Percentiles rank a stretch among this genome's conserved stretches.
phyloP scores from a whole-genome alignment of 2,113 vertebrate genomes.

The Grallaria varia region DNA sequence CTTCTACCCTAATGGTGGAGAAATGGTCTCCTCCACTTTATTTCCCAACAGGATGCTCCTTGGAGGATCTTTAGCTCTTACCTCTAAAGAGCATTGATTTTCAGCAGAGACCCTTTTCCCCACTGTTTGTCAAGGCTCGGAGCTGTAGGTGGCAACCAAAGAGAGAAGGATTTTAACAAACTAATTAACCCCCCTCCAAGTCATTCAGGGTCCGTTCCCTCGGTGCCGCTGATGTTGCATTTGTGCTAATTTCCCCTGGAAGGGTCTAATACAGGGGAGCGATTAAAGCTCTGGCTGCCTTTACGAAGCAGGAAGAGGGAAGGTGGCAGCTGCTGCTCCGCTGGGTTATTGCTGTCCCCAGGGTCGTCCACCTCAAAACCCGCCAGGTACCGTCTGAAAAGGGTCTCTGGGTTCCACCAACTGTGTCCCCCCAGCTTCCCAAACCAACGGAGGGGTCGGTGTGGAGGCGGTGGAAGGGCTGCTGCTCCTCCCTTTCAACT shows the following conservation, averaged over 20 bases:
- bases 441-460: rapidly evolving
- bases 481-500: slow-evolving; percentile 18
- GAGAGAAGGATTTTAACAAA: neutral
- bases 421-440: neutral
- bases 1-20: neutral
- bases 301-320: neutral
- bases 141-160: neutral
- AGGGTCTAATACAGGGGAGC: neutral
- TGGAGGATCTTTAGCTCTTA: neutral
- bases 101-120: neutral
- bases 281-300: neutral
- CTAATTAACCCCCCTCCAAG: neutral
- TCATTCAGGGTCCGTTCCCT: neutral
- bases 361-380: neutral
- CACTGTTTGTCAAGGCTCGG: neutral
- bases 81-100: neutral
- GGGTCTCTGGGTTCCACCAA: neutral
- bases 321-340: neutral
- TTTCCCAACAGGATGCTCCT: neutral
- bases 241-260: slow-evolving; percentile 1
- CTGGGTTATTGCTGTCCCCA: neutral
- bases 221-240: neutral
- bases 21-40: neutral
- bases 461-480: neutral
- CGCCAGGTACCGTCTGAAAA: neutral